These are phyloP conservation scores for Ochlodes sylvanus DNA, from an alignment of 2,888 invertebrate genomes.

Conservation along the genomic window DNA sequence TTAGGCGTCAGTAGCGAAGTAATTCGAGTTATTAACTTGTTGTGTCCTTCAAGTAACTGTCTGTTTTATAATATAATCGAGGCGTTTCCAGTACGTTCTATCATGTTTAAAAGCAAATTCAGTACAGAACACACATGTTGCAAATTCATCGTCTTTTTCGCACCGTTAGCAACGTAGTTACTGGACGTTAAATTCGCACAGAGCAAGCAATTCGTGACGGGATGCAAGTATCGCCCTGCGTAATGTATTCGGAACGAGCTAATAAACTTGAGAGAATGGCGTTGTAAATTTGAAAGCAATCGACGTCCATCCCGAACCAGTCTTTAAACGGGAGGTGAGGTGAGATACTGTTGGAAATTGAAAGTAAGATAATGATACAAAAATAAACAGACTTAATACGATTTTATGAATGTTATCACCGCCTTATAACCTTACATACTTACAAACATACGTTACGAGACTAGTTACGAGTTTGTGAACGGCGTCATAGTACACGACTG, in stretches of 20 bases:
- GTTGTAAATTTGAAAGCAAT: slow-evolving; percentile 24
- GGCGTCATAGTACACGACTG: too few species aligned
- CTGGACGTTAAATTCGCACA: slow-evolving; percentile 15
- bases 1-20: too few species aligned
- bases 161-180: slow-evolving; percentile 13
- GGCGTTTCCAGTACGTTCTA: too few species aligned
- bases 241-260: slow-evolving; percentile 18
- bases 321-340: background rate
- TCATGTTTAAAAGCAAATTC: background rate
- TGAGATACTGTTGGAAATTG: background rate
- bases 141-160: slow-evolving; percentile 3
- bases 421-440: too few species aligned
- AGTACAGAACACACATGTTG: background rate
- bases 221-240: slow-evolving; percentile 14
- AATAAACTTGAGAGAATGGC: slow-evolving; percentile 15
- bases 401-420: too few species aligned
- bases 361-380: background rate
- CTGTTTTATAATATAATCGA: too few species aligned
- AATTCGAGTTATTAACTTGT: too few species aligned
- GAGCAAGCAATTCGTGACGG: slow-evolving; percentile 14
- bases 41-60: too few species aligned
- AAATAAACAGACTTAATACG: too few species aligned
- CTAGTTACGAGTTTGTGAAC: too few species aligned
- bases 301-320: slow-evolving; percentile 5
- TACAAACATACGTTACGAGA: too few species aligned